Base-by-base conservation (phyloP, 2,888 invertebrate species). In the Andrena bucephala region DNA sequence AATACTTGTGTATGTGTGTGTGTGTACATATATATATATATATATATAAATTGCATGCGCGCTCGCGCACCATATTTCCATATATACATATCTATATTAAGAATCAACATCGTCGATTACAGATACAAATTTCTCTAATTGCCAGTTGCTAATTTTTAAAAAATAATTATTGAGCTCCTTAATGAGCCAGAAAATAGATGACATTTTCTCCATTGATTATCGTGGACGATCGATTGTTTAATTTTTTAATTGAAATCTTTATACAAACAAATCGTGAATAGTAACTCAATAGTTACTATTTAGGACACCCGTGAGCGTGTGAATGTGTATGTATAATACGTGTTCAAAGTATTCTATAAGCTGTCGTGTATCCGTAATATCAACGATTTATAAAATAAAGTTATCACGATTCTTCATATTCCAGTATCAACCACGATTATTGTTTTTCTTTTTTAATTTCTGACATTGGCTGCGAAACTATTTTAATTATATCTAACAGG, bases 71-170 rank as follows among this genome's bases (percentile, higher is more conserved):
- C 24, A 48, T 59, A 52, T 81, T 65, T 69, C 36, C 66, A 52
- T 74, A 70, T 65, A 70, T 52, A 70, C 52, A 78, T 74, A 60
- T 59, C 24, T 82, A 82, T 69, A 82, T 66, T 50, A 16, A 13
- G 42, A 31, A 65, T 59, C 54, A 48, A 69, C 67, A 68, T 62
- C 13, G 52, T 66, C 33, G 36, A 66, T 66, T 52, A 59, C 33
- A 42, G 42, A 42, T 29, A 71, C 60, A 60, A 67, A 63, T 63
- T 27, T 52, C 60, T 20, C 72, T 54, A 72, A 54, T 27, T n/a
- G 36, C 42, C 13, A 3, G 42, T 13, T 42, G 42, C 42, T 13
- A 42, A 1, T 4, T 16, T 42, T 16, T 42, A 3, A 16, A 13
- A 42, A 42, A 42, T 16, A 5, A 42, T 4, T 42, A 16, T 42